These are phyloP conservation scores for Rattus rattus DNA, from an alignment of 2,113 vertebrate genomes.

Conservation along the genomic window DNA sequence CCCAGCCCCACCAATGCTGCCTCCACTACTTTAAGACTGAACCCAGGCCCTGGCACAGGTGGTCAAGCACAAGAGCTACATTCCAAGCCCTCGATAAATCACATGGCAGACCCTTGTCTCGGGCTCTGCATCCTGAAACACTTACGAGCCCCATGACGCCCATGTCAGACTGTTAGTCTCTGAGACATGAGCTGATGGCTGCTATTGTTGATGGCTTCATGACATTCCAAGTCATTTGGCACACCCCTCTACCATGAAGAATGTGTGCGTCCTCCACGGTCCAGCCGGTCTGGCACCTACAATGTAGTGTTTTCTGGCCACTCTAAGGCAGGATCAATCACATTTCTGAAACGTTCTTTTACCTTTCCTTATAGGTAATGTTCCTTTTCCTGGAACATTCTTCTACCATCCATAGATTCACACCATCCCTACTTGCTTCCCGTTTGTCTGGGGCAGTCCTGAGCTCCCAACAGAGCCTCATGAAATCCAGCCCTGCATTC, in stretches of 20 bases:
- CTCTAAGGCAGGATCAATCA: background rate
- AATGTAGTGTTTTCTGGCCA: background rate
- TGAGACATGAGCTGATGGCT: accelerated
- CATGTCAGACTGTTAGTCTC: background rate
- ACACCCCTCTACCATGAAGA: accelerated
- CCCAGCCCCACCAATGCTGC: accelerated
- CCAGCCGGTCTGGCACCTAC: accelerated
- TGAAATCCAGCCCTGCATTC: accelerated
- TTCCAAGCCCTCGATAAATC: background rate
- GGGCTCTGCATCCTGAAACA: background rate
- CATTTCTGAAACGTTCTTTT: background rate
- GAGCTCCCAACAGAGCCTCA: background rate
- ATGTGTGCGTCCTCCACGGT: accelerated
- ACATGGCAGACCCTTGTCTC: background rate
- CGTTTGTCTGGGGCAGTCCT: background rate
- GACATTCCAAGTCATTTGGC: accelerated
- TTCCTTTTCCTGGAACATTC: background rate
- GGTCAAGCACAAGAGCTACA: too few species aligned
- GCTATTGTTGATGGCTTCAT: accelerated
- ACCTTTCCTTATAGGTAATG: background rate
- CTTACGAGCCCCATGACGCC: accelerated
- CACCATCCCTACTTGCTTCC: background rate
- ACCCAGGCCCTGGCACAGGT: background rate
- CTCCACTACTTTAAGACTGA: background rate
- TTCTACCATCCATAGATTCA: background rate